Base-by-base conservation (phyloP, 2,113 vertebrate species). In the Hippocampus comes region DNA sequence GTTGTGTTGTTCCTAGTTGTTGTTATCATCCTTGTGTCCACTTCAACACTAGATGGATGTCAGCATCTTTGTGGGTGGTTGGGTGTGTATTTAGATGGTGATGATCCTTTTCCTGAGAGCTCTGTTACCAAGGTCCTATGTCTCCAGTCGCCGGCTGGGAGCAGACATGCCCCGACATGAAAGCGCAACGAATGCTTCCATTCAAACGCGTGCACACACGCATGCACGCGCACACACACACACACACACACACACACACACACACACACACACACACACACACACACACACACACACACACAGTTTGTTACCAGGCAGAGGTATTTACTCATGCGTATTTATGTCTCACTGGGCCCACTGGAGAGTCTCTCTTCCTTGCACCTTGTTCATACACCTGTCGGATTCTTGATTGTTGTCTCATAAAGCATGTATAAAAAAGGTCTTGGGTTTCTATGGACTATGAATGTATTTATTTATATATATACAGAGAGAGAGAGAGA, bases 121-220 rank as follows among this genome's bases (percentile, higher is more conserved):
- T 86, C 87, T 77, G 80, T 89, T 88, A 79, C 89, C 64, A 78
- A 81, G 81, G 78, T 89, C 86, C 76, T 81, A 68, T 82, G 78
- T 87, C 82, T 83, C 81, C 82, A 79, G 80, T 63, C 81, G 76
- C 67, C 77, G 82, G 63, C 74, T 76, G 63, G 56, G 78, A 75
- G 67, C 76, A 81, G 84, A 87, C 90, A 89, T 86, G 88, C 73
- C 88, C 83, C 76, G 82, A 83, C 91, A 88, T 86, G 89, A 82
- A 86, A 78, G 71, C 76, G 53, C 70, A 60, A 42, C 27, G 18
- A 30, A 30, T 11, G 3, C 51, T 17, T 64, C 8, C 57, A 21
- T 63, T 21, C 65, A 51, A 63, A n/a, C 51, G 9, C 51, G 2
- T 20, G 49, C 65, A 42, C 30, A 55, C 64, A 51, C 48, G n/a